Percentiles rank a stretch among this genome's conserved stretches.
Conservation (phyloP, 2,113 vertebrate genomes). For the Dromas ardeola region DNA sequence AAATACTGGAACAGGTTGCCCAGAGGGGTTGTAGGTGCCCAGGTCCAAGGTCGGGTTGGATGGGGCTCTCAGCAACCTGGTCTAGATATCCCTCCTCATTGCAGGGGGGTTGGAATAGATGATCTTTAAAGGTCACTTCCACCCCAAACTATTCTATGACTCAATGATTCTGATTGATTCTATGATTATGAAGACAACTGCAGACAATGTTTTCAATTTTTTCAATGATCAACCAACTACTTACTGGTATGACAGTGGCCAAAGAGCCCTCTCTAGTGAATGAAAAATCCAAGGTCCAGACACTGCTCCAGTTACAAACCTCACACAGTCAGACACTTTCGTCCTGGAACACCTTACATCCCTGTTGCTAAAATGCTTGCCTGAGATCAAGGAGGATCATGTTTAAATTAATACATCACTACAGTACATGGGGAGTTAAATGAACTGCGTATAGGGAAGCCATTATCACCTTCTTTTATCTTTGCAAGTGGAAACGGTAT, state of each 20-base stretch:
- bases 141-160: neutral
- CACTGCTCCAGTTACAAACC: neutral
- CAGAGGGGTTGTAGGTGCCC: neutral
- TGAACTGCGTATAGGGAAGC: neutral
- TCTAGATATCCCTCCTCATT: neutral
- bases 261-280: neutral
- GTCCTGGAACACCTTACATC: neutral
- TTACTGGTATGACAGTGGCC: neutral
- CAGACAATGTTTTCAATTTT: neutral
- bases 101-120: neutral
- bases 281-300: neutral
- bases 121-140: neutral
- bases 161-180: neutral
- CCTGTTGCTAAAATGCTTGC: neutral
- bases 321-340: neutral
- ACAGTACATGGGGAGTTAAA: neutral
- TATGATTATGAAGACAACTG: neutral
- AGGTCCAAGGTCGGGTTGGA: neutral
- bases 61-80: neutral
- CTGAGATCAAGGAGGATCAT: neutral
- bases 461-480: neutral
- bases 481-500: neutral
- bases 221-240: neutral
- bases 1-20: neutral
- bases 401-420: neutral